A percentile compares a stretch with the other conserved stretches of the same genome.
Conservation (phyloP, 2,888 invertebrate genomes). For the Cactoblastis cactorum region DNA sequence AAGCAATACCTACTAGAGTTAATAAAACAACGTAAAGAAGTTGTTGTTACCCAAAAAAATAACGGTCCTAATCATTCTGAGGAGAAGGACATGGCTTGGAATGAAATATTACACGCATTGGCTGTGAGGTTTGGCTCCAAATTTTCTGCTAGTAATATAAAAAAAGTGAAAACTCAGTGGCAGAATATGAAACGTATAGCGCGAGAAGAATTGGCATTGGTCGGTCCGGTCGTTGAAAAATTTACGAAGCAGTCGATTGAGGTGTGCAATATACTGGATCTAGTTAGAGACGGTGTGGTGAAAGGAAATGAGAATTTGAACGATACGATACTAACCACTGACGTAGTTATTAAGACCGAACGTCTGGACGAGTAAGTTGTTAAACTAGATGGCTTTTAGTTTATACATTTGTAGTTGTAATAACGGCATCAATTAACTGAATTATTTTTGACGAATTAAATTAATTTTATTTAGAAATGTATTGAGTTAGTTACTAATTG, state of each 20-base stretch:
- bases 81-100: constrained; percentile 71
- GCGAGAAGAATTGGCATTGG: constrained; percentile 58
- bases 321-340: constrained; percentile 46
- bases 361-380: constrained; percentile 65
- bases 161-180: constrained; percentile 74
- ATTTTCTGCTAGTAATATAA: constrained; percentile 59
- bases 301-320: constrained; percentile 45
- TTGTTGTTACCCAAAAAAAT: constrained; percentile 61
- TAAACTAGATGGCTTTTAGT: constrained; percentile 15
- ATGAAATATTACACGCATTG: constrained; percentile 58
- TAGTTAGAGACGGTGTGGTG: constrained; percentile 54
- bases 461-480: too few relatives aligned
- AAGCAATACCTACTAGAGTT: constrained; percentile 69
- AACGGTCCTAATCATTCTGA: constrained; percentile 67
- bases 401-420: too few relatives aligned
- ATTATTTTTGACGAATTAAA: too few relatives aligned
- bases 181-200: constrained; percentile 75
- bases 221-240: constrained; percentile 48
- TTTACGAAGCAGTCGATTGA: constrained; percentile 58
- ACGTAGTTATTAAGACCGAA: constrained; percentile 68
- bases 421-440: too few relatives aligned
- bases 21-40: constrained; percentile 63
- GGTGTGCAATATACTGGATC: constrained; percentile 60
- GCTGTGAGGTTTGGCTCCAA: constrained; percentile 58
- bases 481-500: too few relatives aligned